These are phyloP conservation scores for Macropus fuliginosus DNA, from an alignment of 2,797 vertebrate species.

Conservation along the genomic window DNA sequence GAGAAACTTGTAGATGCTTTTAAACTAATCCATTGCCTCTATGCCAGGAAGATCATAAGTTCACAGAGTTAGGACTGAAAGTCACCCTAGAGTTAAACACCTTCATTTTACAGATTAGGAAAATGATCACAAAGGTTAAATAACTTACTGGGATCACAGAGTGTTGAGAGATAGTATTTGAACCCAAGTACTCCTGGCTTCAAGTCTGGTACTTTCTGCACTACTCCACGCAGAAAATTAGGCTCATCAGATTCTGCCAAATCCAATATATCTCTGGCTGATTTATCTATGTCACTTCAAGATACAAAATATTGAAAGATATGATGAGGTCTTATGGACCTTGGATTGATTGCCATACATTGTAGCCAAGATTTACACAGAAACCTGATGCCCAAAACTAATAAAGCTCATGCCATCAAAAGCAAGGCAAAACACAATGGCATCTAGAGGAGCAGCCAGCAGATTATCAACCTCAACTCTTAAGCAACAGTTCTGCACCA, in stretches of 20 bases:
- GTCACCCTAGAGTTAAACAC: background rate
- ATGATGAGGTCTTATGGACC: background rate
- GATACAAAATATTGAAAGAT: background rate
- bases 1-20: background rate
- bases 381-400: constrained; percentile 57
- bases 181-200: background rate
- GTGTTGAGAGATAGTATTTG: background rate
- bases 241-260: background rate
- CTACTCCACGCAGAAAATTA: background rate
- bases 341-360: background rate
- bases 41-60: background rate
- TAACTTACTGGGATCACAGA: background rate
- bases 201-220: background rate
- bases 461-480: constrained; percentile 28
- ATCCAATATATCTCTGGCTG: constrained; percentile 2
- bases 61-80: background rate
- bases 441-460: constrained; percentile 14
- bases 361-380: constrained; percentile 27
- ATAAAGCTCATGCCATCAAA: constrained; percentile 43
- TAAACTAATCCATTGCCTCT: background rate
- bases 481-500: background rate
- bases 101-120: background rate
- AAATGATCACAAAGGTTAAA: background rate
- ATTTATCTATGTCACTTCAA: background rate
- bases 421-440: constrained; percentile 44